phyloP scores from a whole-genome alignment of 2,797 vertebrate genomes.

The Tenualosa ilisha region DNA sequence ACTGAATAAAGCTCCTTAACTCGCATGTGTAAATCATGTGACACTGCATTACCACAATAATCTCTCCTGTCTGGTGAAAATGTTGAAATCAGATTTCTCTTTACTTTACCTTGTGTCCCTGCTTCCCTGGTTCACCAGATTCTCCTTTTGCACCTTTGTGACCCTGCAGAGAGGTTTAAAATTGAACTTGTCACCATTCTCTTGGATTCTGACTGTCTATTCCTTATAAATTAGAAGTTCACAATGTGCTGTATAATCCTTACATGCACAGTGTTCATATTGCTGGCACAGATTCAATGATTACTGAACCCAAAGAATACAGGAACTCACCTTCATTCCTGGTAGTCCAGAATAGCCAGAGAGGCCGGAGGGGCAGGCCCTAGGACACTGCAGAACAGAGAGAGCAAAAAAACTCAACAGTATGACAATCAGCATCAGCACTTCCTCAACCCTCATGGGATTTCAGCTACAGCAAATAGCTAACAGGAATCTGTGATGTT shows the following conservation, averaged over 20 bases:
- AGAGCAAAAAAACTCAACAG: conserved; percentile 56
- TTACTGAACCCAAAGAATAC: not conserved
- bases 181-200: not conserved
- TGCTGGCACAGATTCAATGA: not conserved
- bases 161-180: conserved; percentile 72
- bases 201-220: not conserved
- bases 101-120: conserved; percentile 90
- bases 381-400: conserved; percentile 84
- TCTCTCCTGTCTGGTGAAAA: not conserved
- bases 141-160: conserved; percentile 94
- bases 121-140: conserved; percentile 93
- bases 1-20: too few species aligned
- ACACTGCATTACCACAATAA: not conserved
- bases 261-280: not conserved
- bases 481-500: not conserved
- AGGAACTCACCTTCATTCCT: conserved; percentile 87
- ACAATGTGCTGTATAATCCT: not conserved
- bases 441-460: not conserved
- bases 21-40: too few species aligned
- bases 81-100: not conserved
- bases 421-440: not conserved
- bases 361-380: conserved; percentile 81
- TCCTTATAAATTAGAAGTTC: not conserved
- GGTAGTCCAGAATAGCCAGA: conserved; percentile 86
- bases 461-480: not conserved